Conservation (phyloP, 2,113 vertebrate genomes). For the Ursus arctos region DNA sequence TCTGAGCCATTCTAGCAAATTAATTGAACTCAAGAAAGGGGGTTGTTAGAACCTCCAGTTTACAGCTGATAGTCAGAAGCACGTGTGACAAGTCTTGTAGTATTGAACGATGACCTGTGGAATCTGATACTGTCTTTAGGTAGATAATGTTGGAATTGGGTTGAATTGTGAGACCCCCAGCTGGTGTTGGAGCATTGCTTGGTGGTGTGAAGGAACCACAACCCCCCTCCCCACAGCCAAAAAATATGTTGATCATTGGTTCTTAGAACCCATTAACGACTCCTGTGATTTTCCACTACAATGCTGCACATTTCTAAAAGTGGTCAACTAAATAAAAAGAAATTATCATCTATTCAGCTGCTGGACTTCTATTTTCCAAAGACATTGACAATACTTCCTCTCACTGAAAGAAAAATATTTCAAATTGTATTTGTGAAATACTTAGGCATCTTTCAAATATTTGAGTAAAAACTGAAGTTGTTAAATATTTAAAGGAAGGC, state of each 20-base stretch:
- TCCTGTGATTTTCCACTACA: background rate
- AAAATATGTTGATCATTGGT: background rate
- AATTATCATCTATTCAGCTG: background rate
- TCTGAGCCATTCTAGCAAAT: background rate
- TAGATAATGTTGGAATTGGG: background rate
- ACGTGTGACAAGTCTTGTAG: no score
- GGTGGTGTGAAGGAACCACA: background rate
- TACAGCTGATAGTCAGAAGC: background rate
- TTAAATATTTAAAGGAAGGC: background rate
- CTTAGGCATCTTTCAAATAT: background rate
- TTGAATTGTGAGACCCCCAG: background rate
- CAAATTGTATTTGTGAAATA: background rate
- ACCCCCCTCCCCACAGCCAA: no score
- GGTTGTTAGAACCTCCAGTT: background rate
- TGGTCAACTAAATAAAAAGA: background rate
- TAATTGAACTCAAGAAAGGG: background rate
- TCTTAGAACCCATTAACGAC: background rate
- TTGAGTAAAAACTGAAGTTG: background rate
- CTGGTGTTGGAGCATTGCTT: background rate
- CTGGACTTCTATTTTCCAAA: background rate
- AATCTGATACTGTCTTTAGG: no score
- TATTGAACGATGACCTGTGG: background rate
- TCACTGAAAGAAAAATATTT: constrained; percentile 43
- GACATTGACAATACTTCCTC: background rate
- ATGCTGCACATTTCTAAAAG: background rate